Percentiles rank a stretch among this genome's conserved stretches.
Evolutionary conservation across 2,797 vertebrate genomes (phyloP).

Genomic region (Siniperca obscura): DNA sequence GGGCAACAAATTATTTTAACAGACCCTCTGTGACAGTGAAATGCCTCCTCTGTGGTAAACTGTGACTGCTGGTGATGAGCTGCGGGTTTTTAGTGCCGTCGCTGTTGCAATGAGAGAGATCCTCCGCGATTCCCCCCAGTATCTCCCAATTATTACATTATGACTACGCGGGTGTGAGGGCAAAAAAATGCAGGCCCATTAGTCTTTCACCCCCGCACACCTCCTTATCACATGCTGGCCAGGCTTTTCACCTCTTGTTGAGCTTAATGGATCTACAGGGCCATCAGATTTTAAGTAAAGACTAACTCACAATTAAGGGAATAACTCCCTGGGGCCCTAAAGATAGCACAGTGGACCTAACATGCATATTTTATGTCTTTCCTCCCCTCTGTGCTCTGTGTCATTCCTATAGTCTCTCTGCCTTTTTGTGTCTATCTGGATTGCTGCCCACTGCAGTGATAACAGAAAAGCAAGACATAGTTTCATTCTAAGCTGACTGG

Average conservation of each 20-base stretch:
- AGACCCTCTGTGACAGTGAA: slow-evolving; percentile 59
- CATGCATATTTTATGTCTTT: slow-evolving; percentile 72
- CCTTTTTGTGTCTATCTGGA: slow-evolving; percentile 42
- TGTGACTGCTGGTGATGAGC: slow-evolving; percentile 64
- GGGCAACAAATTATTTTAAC: slow-evolving; percentile 63
- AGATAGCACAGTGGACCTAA: slow-evolving; percentile 62
- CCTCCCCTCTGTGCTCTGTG: slow-evolving; percentile 29
- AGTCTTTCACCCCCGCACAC: slow-evolving; percentile 87
- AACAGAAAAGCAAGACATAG: slow-evolving; percentile 31
- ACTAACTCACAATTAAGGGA: slow-evolving; percentile 82
- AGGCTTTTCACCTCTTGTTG: slow-evolving; percentile 73
- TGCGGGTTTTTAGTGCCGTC: slow-evolving; percentile 68
- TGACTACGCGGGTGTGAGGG: slow-evolving; percentile 87
- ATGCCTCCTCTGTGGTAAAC: slow-evolving; percentile 63
- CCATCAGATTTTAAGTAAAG: slow-evolving; percentile 79
- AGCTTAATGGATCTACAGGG: slow-evolving; percentile 80
- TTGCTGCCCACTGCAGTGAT: slow-evolving; percentile 26
- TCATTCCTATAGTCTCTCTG: slow-evolving; percentile 49
- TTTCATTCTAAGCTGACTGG: slow-evolving; percentile 28
- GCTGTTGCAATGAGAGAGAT: slow-evolving; percentile 83
- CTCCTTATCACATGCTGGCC: slow-evolving; percentile 82
- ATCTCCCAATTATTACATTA: slow-evolving; percentile 90
- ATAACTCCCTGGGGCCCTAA: slow-evolving; percentile 73
- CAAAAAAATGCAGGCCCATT: slow-evolving; percentile 85
- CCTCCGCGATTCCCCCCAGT: slow-evolving; percentile 85